Percentiles rank a stretch among this genome's conserved stretches.
phyloP scores from a whole-genome alignment of 2,113 vertebrate species.

The Papio anubis region DNA sequence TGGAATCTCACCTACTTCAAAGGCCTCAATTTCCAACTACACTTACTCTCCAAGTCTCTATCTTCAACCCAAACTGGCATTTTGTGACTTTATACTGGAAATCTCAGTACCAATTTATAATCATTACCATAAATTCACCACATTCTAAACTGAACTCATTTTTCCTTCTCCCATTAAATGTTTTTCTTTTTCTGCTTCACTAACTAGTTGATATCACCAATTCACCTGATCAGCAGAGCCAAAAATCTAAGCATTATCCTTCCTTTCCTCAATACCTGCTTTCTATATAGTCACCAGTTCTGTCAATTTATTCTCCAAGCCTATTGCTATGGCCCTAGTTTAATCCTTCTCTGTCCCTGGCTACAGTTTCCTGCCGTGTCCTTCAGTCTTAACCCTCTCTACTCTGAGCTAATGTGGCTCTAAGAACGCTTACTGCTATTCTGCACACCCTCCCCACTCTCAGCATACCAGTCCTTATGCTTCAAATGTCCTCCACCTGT shows the following conservation, averaged over 20 bases:
- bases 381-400: background rate
- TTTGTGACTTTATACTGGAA: background rate
- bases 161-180: background rate
- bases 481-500: background rate
- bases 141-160: constrained; percentile 18
- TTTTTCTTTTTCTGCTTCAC: background rate
- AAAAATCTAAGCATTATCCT: background rate
- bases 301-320: background rate
- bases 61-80: constrained; percentile 4
- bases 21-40: background rate
- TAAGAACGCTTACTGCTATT: background rate
- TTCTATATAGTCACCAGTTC: background rate
- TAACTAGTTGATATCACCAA: background rate
- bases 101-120: background rate
- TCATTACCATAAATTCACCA: background rate
- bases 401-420: background rate
- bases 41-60: background rate
- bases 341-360: background rate
- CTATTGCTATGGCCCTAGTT: background rate
- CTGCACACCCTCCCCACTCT: background rate
- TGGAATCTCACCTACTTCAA: background rate
- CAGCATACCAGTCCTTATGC: background rate
- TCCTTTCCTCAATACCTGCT: background rate
- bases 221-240: background rate
- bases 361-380: too few relatives aligned